These are phyloP conservation scores for Xestia ashworthii DNA, from an alignment of 2,888 invertebrate genomes.

Conservation along the genomic window DNA sequence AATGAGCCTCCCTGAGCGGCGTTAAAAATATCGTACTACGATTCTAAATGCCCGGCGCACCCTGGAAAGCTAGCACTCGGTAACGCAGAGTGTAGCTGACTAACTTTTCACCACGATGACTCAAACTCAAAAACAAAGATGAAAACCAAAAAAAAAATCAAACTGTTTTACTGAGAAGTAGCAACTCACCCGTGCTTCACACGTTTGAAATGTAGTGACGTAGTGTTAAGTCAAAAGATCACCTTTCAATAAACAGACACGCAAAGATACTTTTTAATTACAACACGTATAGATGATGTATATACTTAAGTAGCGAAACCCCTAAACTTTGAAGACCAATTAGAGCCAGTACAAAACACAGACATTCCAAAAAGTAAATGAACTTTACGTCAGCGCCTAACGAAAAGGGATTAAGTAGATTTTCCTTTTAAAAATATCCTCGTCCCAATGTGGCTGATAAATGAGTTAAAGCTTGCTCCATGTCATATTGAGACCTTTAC, in stretches of 20 bases:
- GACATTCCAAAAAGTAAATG: conserved; percentile 37
- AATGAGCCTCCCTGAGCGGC: too few relatives aligned
- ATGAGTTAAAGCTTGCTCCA: conserved; percentile 52
- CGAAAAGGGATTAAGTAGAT: conserved; percentile 47
- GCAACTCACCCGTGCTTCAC: too few relatives aligned
- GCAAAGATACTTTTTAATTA: background rate
- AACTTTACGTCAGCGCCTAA: conserved; percentile 39
- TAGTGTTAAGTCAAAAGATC: too few relatives aligned
- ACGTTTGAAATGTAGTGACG: too few relatives aligned
- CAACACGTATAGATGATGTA: background rate
- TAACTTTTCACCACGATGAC: too few relatives aligned
- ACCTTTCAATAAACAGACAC: background rate
- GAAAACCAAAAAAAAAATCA: too few relatives aligned
- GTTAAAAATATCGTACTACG: too few relatives aligned
- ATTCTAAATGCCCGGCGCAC: too few relatives aligned
- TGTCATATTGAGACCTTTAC: conserved; percentile 58
- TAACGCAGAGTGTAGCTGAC: too few relatives aligned
- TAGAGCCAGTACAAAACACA: conserved; percentile 13
- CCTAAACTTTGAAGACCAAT: conserved; percentile 21
- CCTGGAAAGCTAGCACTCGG: too few relatives aligned
- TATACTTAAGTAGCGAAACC: background rate
- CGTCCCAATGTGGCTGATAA: conserved; percentile 44
- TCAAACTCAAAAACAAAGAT: too few relatives aligned
- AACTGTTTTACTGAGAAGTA: too few relatives aligned
- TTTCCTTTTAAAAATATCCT: conserved; percentile 47